Base-by-base conservation (phyloP, 2,888 invertebrate genomes). In the Anaspis maculata region DNA sequence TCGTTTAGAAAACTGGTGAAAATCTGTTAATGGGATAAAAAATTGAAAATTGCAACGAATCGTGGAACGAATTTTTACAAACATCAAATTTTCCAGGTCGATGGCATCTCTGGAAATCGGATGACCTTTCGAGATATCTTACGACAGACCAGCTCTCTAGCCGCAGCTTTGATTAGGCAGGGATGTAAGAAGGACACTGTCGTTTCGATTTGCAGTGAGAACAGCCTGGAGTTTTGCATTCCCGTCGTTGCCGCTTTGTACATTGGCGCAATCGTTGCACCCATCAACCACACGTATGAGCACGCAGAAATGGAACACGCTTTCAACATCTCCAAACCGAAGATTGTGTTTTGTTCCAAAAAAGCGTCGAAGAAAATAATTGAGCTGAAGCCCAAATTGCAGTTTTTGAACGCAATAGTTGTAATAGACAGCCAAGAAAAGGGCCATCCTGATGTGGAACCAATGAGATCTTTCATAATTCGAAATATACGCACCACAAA, bases 281-380 rank as follows among this genome's bases (percentile, higher is more conserved):
- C 54, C 3, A 11, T 60, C 3, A 59, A 58, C 31, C 46, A 48
- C 23, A 41, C 34, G 9, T 60, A 60, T 39, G 45, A 46, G 3
- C n/a, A 27, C 26, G 34, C 38, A 9, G 56, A 57, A 42, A 23
- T 55, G 15, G 31, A 40, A 21, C 82, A 82, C 52, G 65, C 75
- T 13, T 51, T 79, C 2, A 71, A 70, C 36, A 72, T 83, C 35
- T 76, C 77, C 1, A 76, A 75, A 50, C 82, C 83, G 25, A 76
- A 74, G 54, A 62, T 74, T 27, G 70, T 83, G 42, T 77, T 83
- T 53, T 72, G 73, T 15, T 80, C 82, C 0, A 68, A 70, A 9
- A 55, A 67, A 12, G 71, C 72, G 6, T 58, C 72, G 2, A 66
- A 70, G 41, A 71, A 73, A 37, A 69, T 73, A 34, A 66, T 70